These are phyloP conservation scores for Hystrix brachyura DNA, from an alignment of 2,113 vertebrate species.

Conservation along the genomic window DNA sequence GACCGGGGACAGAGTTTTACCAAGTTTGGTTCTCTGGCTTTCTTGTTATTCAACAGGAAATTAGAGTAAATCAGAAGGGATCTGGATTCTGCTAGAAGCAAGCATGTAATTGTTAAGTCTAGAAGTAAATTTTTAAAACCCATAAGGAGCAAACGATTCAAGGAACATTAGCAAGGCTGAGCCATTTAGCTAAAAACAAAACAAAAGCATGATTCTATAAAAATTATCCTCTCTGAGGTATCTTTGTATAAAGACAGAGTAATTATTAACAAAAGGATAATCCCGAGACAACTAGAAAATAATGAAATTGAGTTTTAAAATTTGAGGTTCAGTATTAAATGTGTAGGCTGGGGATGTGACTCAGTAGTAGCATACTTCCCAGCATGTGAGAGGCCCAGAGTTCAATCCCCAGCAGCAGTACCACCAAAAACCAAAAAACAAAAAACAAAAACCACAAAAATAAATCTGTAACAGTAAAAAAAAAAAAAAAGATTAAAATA, in stretches of 20 bases:
- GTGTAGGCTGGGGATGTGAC: background rate
- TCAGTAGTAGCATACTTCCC: background rate
- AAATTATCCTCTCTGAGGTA: background rate
- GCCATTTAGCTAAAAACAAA: background rate
- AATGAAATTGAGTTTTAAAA: conserved; percentile 22
- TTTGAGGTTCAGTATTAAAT: conserved; percentile 6
- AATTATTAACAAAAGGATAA: conserved; percentile 46
- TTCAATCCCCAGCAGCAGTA: background rate
- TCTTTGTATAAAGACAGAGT: conserved; percentile 12
- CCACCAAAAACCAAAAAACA: background rate
- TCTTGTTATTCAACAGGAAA: conserved; percentile 16
- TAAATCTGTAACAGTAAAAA: conserved; percentile 2
- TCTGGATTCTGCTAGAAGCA: background rate
- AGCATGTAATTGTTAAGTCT: conserved; percentile 5
- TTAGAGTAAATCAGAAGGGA: conserved; percentile 36
- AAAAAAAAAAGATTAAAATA: background rate
- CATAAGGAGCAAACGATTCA: background rate
- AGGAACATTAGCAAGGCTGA: background rate
- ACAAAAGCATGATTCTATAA: background rate
- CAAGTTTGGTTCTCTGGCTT: conserved; percentile 22
- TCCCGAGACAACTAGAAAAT: background rate
- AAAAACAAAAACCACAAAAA: background rate
- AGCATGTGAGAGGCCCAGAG: background rate
- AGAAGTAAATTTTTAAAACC: background rate
- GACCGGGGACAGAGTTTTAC: background rate